Evolutionary conservation across 2,888 invertebrate genomes (phyloP).

Genomic region (Candidula unifasciata): DNA sequence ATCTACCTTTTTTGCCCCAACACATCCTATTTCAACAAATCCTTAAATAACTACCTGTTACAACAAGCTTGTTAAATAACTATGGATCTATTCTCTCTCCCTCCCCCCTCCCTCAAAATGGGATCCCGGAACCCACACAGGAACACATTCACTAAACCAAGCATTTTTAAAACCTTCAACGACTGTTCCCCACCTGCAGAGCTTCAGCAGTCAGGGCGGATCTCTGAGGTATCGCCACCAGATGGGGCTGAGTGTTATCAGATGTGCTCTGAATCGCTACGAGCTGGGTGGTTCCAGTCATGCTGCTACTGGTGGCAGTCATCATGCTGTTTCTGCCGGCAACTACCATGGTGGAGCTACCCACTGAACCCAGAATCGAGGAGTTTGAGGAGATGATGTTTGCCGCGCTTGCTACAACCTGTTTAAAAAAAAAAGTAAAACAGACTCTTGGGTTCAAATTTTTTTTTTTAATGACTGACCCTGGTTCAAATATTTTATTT

Average conservation of each 20-base stretch:
- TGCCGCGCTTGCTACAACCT: constrained; percentile 12
- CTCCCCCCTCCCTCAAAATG: too few species aligned
- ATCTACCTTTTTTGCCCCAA: too few species aligned
- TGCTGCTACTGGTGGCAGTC: constrained; percentile 25
- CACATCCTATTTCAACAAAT: too few species aligned
- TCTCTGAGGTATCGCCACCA: constrained; percentile 69
- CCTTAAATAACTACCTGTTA: too few species aligned
- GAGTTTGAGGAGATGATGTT: background rate
- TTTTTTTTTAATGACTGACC: too few species aligned
- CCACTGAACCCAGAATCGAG: constrained; percentile 20
- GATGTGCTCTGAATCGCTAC: constrained; percentile 68
- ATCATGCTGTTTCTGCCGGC: constrained; percentile 14
- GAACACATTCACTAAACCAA: background rate
- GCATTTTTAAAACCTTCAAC: background rate
- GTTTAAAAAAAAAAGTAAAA: background rate
- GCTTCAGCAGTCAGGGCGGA: constrained; percentile 56
- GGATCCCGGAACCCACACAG: too few species aligned
- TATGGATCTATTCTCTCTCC: too few species aligned
- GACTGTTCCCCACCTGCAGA: constrained; percentile 53
- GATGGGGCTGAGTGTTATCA: constrained; percentile 68
- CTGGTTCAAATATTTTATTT: too few species aligned
- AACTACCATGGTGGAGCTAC: background rate
- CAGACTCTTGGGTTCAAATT: too few species aligned
- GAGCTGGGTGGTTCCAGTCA: constrained; percentile 60
- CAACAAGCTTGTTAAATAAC: too few species aligned